Base-by-base conservation (phyloP, 2,797 vertebrate species). In the Bradypodion pumilum region DNA sequence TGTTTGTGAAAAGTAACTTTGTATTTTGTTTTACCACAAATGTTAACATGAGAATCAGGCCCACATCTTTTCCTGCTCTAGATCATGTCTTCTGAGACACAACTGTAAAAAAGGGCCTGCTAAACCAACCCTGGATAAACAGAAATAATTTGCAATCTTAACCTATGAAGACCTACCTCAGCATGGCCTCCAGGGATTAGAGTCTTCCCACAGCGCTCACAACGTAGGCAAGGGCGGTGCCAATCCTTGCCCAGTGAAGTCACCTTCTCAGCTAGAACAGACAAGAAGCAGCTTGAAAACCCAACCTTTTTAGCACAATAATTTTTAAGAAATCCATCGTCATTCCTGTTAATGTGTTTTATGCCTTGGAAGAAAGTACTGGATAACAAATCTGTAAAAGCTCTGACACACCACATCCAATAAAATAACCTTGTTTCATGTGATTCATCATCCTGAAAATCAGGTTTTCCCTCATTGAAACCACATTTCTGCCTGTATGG, bases 191-290 rank as follows among this genome's bases (percentile, higher is more conserved):
- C 98, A 0, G 99, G 95, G 70, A 97, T 95, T 93, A 99, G 96
- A 0, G 98, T 99, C 96, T 99, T 99, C 85, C 96, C 97, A 91
- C 99, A 99, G 86, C 98, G 96, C 94, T 99, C 98, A 0, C 98
- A 99, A 91, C 98, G 97, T 92, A 99, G 96, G 86, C 98, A 99
- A n/a, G 98, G 98, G 25, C 98, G 96, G 92, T 99, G 98, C 98
- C 99, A 99, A 95, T 99, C 98, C 89, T 99, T 99, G 44, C 99
- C 99, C 94, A 99, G 96, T 0, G 99, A 99, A 0, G 98, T 99
- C 95, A 99, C 98, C 96, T 99, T 99, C 95, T 99, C 98, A 0
- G 99, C 98, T 99, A 86, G 2, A 86, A 78, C 0, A 8, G 68
- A 52, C 27, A 88, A 73, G 46, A 70, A 72, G 5, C 2, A 59